Evolutionary conservation across 2,797 vertebrate species (phyloP), one percentile per base, ranked within the genome.

Genomic region (Chelmon rostratus): DNA sequence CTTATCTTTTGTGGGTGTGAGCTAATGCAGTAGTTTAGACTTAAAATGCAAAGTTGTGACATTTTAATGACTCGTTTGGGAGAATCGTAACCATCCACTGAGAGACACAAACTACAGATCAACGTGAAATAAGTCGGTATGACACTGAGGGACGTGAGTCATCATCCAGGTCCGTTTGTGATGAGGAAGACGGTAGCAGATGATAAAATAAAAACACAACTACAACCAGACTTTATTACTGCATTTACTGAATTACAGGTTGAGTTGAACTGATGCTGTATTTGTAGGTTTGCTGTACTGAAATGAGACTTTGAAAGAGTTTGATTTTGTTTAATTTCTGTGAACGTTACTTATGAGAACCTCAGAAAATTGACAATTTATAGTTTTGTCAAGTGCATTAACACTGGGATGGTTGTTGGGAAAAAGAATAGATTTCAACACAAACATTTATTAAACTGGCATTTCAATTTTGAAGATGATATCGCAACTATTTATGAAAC

Each of bases 11-110:
- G 74, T 87, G 67, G 61, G 53, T 75, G 67, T 81, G 65, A 78
- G 74, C 57, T 85, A 49, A 79, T 66, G 78, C 82, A 86, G 83
- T 68, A 78, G 79, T 86, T 87, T 73, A 86, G 75, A 71, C 75
- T 77, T 62, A 40, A 44, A 16, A 62, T 49, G 74, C 76, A 50
- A 78, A 82, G 82, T 85, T 86, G 76, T 86, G 85, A 85, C 82
- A 81, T 82, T 89, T 87, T 50, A 83, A 76, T 54, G 53, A 44
- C 78, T 86, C 81, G 59, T 50, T 38, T 13, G 50, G 79, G 74
- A 86, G 61, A 82, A 79, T 50, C 13, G 16, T 46, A 50, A 79
- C 58, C 1, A 2, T 61, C 88, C 76, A 67, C 35, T 71, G 65
- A 85, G 73, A 79, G 42, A 59, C 59, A 82, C 74, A 49, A 64